Conservation (phyloP, 1,140 invertebrate species). For the Contarinia nasturtii region DNA sequence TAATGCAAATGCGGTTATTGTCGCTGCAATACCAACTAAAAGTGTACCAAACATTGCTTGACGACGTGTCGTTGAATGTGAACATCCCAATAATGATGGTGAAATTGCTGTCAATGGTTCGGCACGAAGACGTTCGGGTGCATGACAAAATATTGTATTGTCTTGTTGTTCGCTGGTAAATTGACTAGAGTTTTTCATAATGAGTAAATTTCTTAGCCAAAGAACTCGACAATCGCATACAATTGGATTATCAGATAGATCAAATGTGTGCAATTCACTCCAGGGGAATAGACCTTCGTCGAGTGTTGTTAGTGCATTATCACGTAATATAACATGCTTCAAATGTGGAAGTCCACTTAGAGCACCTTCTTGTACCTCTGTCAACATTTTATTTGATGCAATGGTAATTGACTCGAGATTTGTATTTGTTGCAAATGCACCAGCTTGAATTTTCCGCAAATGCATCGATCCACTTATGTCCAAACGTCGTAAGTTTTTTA, state of each 20-base stretch:
- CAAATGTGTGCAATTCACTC: conserved; percentile 52
- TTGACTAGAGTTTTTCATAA: conserved; percentile 47
- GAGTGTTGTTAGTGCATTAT: conserved; percentile 55
- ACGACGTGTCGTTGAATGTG: conserved; percentile 46
- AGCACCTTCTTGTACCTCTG: conserved; percentile 48
- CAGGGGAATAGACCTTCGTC: conserved; percentile 57
- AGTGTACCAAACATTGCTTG: conserved; percentile 58
- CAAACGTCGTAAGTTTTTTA: conserved; percentile 51
- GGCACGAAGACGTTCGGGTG: conserved; percentile 47
- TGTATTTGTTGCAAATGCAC: conserved; percentile 56
- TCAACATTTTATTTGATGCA: conserved; percentile 53
- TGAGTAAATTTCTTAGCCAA: conserved; percentile 59
- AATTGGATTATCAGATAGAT: conserved; percentile 66
- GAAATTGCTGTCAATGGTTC: conserved; percentile 43
- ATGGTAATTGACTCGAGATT: conserved; percentile 61
- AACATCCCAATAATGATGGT: conserved; percentile 60
- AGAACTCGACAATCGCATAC: conserved; percentile 60
- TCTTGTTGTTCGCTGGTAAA: not conserved
- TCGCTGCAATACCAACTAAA: conserved; percentile 42
- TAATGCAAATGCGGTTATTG: conserved; percentile 44
- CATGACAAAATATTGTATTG: conserved; percentile 41
- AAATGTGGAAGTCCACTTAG: conserved; percentile 59
- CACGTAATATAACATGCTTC: conserved; percentile 49
- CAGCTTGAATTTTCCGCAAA: conserved; percentile 47
- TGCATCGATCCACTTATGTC: conserved; percentile 56